Conservation (phyloP, 2,113 vertebrate species). For the Acinonyx jubatus region DNA sequence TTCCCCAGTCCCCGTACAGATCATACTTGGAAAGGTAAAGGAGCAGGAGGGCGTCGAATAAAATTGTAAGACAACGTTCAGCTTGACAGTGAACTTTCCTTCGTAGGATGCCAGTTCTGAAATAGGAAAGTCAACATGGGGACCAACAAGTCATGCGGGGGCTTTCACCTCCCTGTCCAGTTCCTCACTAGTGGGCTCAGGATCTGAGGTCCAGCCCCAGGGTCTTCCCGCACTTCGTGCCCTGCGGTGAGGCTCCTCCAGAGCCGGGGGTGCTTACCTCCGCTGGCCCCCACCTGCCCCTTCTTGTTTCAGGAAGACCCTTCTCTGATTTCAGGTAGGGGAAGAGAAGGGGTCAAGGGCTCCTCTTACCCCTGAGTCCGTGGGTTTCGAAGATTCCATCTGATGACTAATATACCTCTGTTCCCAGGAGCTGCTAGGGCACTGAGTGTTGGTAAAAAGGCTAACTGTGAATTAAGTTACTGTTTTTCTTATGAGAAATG, state of each 20-base stretch:
- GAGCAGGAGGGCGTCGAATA: rapidly evolving
- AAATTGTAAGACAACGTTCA: neutral
- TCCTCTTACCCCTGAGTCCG: neutral
- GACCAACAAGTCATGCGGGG: rapidly evolving
- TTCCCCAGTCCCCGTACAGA: neutral
- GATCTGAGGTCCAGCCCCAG: neutral
- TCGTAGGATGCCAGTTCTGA: neutral
- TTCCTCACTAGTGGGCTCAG: neutral
- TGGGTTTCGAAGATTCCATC: neutral
- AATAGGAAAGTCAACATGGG: neutral
- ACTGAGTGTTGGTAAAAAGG: neutral
- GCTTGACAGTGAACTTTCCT: neutral
- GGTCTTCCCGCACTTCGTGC: rapidly evolving
- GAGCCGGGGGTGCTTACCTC: neutral
- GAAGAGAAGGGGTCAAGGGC: neutral
- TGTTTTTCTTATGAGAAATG: conserved; percentile 55
- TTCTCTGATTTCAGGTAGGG: conserved; percentile 52
- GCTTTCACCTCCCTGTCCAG: rapidly evolving
- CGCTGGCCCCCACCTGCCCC: neutral
- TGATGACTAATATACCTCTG: conserved; percentile 53
- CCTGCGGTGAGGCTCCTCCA: neutral
- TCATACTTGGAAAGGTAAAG: neutral
- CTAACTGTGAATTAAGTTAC: conserved; percentile 52
- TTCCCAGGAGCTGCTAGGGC: conserved; percentile 35
- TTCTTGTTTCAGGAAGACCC: neutral